phyloP scores from a whole-genome alignment of 2,113 vertebrate genomes.

The Aptenodytes patagonicus region DNA sequence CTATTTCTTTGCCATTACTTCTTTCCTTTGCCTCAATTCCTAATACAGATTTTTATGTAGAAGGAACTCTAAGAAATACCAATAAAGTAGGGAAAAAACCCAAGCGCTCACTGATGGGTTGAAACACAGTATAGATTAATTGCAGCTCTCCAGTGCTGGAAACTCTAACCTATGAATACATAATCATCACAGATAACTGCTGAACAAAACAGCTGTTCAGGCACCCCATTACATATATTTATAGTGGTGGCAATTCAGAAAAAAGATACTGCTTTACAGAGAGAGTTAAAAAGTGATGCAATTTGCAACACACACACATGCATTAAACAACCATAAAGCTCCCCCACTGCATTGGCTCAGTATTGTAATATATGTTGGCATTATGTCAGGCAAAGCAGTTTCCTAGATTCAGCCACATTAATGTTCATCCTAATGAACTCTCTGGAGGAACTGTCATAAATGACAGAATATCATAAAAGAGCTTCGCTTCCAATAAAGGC shows the following conservation, averaged over 20 bases:
- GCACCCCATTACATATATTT: conserved; percentile 10
- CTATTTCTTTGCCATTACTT: not conserved
- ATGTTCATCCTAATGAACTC: conserved; percentile 60
- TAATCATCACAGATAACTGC: not conserved
- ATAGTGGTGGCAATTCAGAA: not conserved
- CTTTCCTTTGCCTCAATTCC: not conserved
- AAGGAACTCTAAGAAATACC: not conserved
- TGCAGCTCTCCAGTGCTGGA: not conserved
- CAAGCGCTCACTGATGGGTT: not conserved
- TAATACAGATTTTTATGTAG: not conserved
- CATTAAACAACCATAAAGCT: conserved; percentile 20
- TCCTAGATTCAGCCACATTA: conserved; percentile 48
- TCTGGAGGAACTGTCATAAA: conserved; percentile 55
- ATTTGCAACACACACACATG: not conserved
- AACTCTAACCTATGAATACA: not conserved
- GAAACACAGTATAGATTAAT: not conserved
- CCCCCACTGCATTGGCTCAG: not conserved
- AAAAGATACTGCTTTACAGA: not conserved
- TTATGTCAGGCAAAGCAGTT: conserved; percentile 36
- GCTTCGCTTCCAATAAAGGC: not conserved
- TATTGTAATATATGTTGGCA: not conserved
- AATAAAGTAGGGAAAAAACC: not conserved
- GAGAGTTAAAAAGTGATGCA: conserved; percentile 2
- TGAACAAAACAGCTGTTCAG: conserved; percentile 29
- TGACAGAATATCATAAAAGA: conserved; percentile 44